Conservation (phyloP, 2,113 vertebrate genomes). For the Aleadryas rufinucha region DNA sequence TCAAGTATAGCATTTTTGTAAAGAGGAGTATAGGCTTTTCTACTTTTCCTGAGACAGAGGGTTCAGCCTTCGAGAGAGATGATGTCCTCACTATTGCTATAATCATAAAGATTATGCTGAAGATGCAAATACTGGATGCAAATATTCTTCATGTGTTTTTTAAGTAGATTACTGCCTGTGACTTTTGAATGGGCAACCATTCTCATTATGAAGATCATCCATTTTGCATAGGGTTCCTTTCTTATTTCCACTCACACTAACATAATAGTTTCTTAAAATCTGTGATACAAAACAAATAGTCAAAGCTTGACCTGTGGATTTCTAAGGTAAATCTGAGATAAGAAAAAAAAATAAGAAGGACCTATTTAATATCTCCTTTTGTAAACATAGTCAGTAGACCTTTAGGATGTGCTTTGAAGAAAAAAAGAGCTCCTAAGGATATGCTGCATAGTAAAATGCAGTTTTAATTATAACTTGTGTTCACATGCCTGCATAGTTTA, state of each 20-base stretch:
- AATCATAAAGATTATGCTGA: neutral
- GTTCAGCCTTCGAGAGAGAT: neutral
- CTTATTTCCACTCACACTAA: neutral
- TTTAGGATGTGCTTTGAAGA: neutral
- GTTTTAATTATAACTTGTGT: neutral
- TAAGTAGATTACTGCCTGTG: neutral
- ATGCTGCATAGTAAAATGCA: neutral
- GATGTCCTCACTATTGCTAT: neutral
- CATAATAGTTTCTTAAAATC: neutral
- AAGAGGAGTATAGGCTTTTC: neutral
- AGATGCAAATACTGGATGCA: neutral
- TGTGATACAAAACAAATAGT: neutral
- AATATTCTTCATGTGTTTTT: neutral
- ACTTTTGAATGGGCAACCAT: neutral
- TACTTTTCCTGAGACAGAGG: neutral
- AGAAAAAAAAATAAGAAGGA: neutral
- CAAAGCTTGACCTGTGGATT: neutral
- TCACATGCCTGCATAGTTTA: neutral
- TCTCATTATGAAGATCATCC: neutral
- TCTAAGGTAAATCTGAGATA: neutral
- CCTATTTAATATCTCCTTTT: neutral
- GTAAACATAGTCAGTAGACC: neutral
- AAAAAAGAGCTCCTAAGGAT: neutral
- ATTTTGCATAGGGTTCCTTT: neutral
- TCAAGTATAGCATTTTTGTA: neutral